Base-by-base conservation (phyloP, 2,888 invertebrate species). In the Scaeva pyrastri region DNA sequence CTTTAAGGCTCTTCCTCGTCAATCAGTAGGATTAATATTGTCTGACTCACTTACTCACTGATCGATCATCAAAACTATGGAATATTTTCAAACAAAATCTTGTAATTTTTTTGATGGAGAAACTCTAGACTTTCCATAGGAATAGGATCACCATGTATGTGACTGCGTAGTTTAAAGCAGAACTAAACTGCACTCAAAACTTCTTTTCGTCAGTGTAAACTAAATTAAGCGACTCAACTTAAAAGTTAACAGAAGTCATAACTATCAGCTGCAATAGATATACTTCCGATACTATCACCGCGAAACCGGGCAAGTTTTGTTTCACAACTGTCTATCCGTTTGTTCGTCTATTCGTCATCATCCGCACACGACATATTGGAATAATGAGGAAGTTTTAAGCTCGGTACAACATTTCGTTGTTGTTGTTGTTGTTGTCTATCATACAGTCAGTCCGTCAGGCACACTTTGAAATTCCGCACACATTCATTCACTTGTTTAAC, bases 351-450 rank as follows among this genome's bases (percentile, higher is more conserved):
- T 66, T 48, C 48, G 66, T 48, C 39, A 36, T 56, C 82, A 23
- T 74, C 64, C 62, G 45, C 82, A 74, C 82, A 86, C 73, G 70
- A 82, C 77, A 64, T 70, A 52, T 66, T 81, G 71, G 64, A 82
- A 86, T 86, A 86, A 86, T 86, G 82, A 86, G 86, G 86, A 86
- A 86, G 86, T 82, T 86, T 85, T 82, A 82, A 86, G 86, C 78
- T 82, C 74, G 55, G 62, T 66, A 77, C 41, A 39, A 73, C 55
- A 75, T 52, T 14, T 50, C 16, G 31, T 58, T 60, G 56, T 70
- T 48, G 48, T 48, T 66, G 60, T 60, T 60, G 60, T 8, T 7
- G 31, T 31, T n/a, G n/a, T 39, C 16, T 64, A 12, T 64, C 64
- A 31, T 64, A 10, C 66, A 66, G 48, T 68, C 82, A 81, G 45